Evolutionary conservation across 2,113 vertebrate species (phyloP).

Genomic region (Hyperopisus bebe): DNA sequence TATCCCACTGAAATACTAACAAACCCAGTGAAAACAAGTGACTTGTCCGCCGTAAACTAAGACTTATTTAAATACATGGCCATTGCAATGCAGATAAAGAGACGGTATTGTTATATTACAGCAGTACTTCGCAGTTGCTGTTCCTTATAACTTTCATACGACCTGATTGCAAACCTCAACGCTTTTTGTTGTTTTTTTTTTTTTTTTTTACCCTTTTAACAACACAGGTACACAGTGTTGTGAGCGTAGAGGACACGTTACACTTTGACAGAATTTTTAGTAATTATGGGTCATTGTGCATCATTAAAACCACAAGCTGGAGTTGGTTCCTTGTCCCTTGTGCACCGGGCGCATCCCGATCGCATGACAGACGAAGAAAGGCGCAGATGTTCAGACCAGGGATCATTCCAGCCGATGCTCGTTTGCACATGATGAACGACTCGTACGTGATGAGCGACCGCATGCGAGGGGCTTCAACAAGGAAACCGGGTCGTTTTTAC

Average conservation of each 20-base stretch:
- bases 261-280: not conserved
- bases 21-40: not conserved
- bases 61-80: not conserved
- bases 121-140: not conserved
- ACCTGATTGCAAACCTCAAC: not conserved
- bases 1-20: not conserved
- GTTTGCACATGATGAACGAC: conserved; percentile 31
- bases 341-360: not conserved
- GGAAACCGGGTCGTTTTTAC: not conserved
- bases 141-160: not conserved
- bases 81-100: not conserved
- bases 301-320: not conserved
- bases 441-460: conserved; percentile 13
- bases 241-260: not conserved
- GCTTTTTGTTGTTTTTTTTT: not conserved
- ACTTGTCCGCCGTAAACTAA: not conserved
- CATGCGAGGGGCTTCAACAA: not conserved
- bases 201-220: not conserved
- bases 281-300: not conserved
- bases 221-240: not conserved
- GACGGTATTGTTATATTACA: not conserved
- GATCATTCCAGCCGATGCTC: conserved; percentile 45
- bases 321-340: not conserved
- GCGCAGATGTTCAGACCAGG: conserved; percentile 41
- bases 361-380: conserved; percentile 15